Evolutionary conservation across 2,797 vertebrate species (phyloP).

Genomic region (Gallirallus australis): DNA sequence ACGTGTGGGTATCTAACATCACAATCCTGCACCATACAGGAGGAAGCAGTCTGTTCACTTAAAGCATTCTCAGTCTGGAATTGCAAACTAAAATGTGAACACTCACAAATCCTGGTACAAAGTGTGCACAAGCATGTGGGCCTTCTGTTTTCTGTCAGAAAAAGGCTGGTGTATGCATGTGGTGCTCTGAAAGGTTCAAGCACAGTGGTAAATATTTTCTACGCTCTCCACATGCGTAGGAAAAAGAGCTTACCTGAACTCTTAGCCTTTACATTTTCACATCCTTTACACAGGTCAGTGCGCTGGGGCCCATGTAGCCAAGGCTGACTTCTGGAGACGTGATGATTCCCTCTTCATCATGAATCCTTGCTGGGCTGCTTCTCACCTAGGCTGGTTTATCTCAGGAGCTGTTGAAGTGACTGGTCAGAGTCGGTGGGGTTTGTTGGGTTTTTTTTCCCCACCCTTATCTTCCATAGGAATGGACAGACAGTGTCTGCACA

Average conservation of each 20-base stretch:
- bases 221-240: background rate
- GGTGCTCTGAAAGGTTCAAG: background rate
- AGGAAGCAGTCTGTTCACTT: background rate
- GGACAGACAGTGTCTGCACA: background rate
- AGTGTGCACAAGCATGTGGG: background rate
- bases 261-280: background rate
- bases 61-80: background rate
- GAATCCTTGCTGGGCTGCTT: background rate
- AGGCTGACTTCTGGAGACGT: background rate
- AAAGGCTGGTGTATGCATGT: background rate
- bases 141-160: background rate
- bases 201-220: background rate
- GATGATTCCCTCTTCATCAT: background rate
- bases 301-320: background rate
- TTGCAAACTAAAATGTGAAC: background rate
- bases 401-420: background rate
- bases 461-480: background rate
- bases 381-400: background rate
- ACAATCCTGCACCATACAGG: background rate
- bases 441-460: fast-evolving
- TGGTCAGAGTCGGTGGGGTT: background rate
- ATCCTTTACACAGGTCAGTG: background rate
- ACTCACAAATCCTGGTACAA: background rate
- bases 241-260: conserved; percentile 36
- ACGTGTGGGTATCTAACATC: background rate